A percentile compares a stretch with the other conserved stretches of the same genome.
These are phyloP conservation scores for Latrodectus hesperus DNA, from an alignment of 2,888 invertebrate species.

Conservation along the genomic window DNA sequence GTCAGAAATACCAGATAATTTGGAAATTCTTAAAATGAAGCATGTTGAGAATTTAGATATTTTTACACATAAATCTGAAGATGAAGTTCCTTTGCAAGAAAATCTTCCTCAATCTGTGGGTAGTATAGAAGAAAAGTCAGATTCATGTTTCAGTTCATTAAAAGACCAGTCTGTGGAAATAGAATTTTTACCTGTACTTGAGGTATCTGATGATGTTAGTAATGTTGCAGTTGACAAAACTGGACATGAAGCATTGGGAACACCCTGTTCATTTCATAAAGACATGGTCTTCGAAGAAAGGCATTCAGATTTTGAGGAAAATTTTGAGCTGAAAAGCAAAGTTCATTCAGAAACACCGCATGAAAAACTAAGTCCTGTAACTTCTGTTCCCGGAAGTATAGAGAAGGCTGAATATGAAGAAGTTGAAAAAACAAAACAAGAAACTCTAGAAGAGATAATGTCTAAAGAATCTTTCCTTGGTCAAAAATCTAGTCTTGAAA, in stretches of 20 bases:
- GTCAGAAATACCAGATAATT: no score
- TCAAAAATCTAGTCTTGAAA: constrained; percentile 40
- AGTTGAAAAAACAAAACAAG: constrained; percentile 42
- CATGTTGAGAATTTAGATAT: no score
- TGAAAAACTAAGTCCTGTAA: constrained; percentile 26
- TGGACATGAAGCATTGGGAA: constrained; percentile 62
- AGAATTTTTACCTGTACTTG: constrained; percentile 59
- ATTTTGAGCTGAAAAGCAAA: constrained; percentile 15
- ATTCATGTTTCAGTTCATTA: constrained; percentile 50
- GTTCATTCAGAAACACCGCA: neutral
- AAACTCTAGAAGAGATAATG: constrained; percentile 29
- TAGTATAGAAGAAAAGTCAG: constrained; percentile 53
- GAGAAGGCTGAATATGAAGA: constrained; percentile 65
- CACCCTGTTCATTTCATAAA: constrained; percentile 64
- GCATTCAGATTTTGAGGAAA: constrained; percentile 29
- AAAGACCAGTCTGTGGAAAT: constrained; percentile 62
- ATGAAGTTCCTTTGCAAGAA: constrained; percentile 40
- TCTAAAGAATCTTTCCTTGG: constrained; percentile 17
- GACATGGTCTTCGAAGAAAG: constrained; percentile 40
- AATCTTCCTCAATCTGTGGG: constrained; percentile 22
- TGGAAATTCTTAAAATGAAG: no score
- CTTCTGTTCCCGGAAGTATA: constrained; percentile 12
- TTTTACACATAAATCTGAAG: constrained; percentile 5
- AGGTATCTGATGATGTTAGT: constrained; percentile 58
- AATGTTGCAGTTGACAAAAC: constrained; percentile 52